Conservation (phyloP, 2,797 vertebrate genomes). For the Pseudochromis fuscus region DNA sequence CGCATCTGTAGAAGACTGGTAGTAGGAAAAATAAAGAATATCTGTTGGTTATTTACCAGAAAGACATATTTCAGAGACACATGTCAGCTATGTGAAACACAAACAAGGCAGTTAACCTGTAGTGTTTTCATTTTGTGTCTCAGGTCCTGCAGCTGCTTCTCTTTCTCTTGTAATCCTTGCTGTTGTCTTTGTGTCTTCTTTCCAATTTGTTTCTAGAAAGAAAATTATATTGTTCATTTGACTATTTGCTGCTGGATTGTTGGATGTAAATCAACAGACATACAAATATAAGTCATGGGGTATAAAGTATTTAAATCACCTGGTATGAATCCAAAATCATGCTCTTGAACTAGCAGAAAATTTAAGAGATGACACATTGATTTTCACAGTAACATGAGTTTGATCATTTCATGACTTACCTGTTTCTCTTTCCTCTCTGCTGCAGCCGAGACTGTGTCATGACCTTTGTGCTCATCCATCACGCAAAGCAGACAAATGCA, state of each 20-base stretch:
- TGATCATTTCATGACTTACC: conserved; percentile 77
- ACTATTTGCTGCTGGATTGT: neutral
- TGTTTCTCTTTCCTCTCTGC: conserved; percentile 82
- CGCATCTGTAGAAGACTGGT: conserved; percentile 43
- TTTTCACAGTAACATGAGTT: neutral
- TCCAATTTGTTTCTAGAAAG: conserved; percentile 71
- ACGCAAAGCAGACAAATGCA: conserved; percentile 91
- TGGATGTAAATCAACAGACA: neutral
- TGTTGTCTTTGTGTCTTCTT: conserved; percentile 70
- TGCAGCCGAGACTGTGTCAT: conserved; percentile 77
- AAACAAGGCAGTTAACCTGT: conserved; percentile 34
- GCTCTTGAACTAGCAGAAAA: neutral
- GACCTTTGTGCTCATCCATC: conserved; percentile 86
- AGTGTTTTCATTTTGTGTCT: conserved; percentile 57
- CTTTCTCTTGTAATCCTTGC: conserved; percentile 68
- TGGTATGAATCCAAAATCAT: neutral
- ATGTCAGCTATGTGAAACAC: too few relatives aligned
- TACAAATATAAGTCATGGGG: neutral
- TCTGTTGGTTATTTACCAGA: neutral
- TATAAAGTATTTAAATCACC: too few relatives aligned
- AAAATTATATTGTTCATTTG: neutral
- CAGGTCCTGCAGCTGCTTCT: conserved; percentile 70
- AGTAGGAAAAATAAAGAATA: accelerated
- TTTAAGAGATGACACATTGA: neutral
- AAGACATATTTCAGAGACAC: neutral